Evolutionary conservation across 2,888 invertebrate genomes (phyloP).

Genomic region (Mechanitis messenoides): DNA sequence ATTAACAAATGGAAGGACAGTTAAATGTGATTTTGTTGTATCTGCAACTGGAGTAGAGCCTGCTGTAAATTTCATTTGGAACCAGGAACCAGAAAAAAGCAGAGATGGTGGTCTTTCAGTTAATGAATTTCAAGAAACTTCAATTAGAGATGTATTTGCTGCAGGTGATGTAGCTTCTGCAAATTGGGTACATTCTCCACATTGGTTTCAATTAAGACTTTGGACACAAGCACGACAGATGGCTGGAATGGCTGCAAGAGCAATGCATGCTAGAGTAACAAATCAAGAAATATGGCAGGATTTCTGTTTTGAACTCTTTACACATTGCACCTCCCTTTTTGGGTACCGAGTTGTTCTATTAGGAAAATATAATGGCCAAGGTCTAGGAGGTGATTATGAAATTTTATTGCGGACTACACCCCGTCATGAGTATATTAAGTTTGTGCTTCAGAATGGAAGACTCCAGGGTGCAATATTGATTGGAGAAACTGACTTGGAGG

Average conservation of each 20-base stretch:
- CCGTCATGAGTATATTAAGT: conserved; percentile 89
- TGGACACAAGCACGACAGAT: conserved; percentile 99
- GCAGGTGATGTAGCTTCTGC: conserved; percentile 96
- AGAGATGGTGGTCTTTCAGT: conserved; percentile 91
- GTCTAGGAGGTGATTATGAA: conserved; percentile 86
- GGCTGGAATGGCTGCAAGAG: conserved; percentile 95
- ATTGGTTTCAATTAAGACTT: conserved; percentile 96
- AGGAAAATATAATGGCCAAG: conserved; percentile 96
- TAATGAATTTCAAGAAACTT: conserved; percentile 90
- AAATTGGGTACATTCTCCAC: conserved; percentile 84
- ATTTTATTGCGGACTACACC: conserved; percentile 89
- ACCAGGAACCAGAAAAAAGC: conserved; percentile 69
- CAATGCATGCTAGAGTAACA: conserved; percentile 82
- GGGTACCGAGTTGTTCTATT: conserved; percentile 94
- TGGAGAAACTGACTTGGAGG: conserved; percentile 97
- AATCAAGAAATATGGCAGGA: conserved; percentile 86
- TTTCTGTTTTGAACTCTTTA: conserved; percentile 98
- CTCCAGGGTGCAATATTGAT: conserved; percentile 96
- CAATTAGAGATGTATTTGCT: conserved; percentile 87
- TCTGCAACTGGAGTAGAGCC: conserved; percentile 96
- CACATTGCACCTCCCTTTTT: conserved; percentile 96
- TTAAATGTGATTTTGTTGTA: conserved; percentile 92
- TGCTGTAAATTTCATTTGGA: conserved; percentile 76
- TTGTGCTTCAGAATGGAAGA: conserved; percentile 87
- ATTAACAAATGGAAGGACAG: conserved; percentile 82